phyloP scores from a whole-genome alignment of 2,888 invertebrate species.

The Alloscopus bannaensis region DNA sequence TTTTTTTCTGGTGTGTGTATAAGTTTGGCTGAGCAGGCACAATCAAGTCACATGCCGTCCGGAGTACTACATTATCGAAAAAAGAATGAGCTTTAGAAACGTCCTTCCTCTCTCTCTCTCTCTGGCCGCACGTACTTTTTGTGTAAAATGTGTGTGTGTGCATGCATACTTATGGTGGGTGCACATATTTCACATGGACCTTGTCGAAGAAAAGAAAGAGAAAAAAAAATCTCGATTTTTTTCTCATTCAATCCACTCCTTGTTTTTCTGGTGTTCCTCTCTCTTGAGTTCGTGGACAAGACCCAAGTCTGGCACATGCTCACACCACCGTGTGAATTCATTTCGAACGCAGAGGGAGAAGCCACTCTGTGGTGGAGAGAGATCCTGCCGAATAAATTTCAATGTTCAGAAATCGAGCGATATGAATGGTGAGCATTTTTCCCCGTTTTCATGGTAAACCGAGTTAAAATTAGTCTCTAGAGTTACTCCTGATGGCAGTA shows the following conservation, averaged over 20 bases:
- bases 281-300: too few relatives aligned
- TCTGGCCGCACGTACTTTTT: too few relatives aligned
- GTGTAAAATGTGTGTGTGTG: too few relatives aligned
- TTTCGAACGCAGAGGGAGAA: constrained; percentile 1
- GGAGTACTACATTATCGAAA: constrained; percentile 13
- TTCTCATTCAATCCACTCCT: constrained; percentile 9
- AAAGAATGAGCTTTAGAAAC: too few relatives aligned
- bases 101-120: too few relatives aligned
- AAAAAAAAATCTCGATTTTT: not conserved
- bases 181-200: too few relatives aligned
- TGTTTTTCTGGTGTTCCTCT: not conserved
- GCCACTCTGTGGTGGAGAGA: constrained; percentile 1
- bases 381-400: constrained; percentile 50
- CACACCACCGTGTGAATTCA: constrained; percentile 8
- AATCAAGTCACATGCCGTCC: not conserved
- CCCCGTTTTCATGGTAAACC: constrained; percentile 41
- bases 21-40: not conserved
- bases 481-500: constrained; percentile 15
- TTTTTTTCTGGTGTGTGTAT: not conserved
- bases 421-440: constrained; percentile 51
- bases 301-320: constrained; percentile 31
- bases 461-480: constrained; percentile 50
- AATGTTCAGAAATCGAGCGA: constrained; percentile 31
- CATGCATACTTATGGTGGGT: too few relatives aligned
- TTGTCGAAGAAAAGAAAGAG: too few relatives aligned